Percentiles rank a stretch among this genome's conserved stretches.
phyloP scores from a whole-genome alignment of 2,888 invertebrate species.

The Ferdinandea cuprea region DNA sequence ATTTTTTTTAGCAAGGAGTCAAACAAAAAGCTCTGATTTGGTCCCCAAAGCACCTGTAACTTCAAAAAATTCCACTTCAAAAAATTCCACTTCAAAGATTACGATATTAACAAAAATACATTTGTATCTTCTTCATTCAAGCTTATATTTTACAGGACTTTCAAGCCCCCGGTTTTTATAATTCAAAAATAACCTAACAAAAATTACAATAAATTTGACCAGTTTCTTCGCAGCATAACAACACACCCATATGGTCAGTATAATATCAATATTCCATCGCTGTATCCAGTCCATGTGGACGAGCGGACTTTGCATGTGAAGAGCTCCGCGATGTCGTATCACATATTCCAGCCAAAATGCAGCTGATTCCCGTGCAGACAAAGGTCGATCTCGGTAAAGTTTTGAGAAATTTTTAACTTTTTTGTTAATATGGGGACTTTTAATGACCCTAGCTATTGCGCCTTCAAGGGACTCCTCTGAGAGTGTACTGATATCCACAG shows the following conservation, averaged over 20 bases:
- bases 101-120: too few relatives aligned
- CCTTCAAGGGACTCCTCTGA: slow-evolving; percentile 73
- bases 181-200: too few relatives aligned
- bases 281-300: slow-evolving; percentile 65
- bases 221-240: too few relatives aligned
- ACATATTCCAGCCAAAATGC: slow-evolving; percentile 86
- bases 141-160: too few relatives aligned
- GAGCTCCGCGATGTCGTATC: slow-evolving; percentile 85
- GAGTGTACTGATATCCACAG: slow-evolving; percentile 75
- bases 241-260: slow-evolving; percentile 9
- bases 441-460: slow-evolving; percentile 77
- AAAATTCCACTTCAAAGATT: too few relatives aligned
- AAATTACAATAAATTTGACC: too few relatives aligned
- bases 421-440: slow-evolving; percentile 76
- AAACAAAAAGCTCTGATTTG: too few relatives aligned
- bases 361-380: slow-evolving; percentile 84
- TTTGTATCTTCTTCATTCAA: too few relatives aligned
- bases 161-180: too few relatives aligned
- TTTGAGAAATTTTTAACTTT: slow-evolving; percentile 82
- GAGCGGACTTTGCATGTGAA: slow-evolving; percentile 84
- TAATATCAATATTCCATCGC: slow-evolving; percentile 77
- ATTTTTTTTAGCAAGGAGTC: too few relatives aligned
- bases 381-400: slow-evolving; percentile 85
- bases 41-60: too few relatives aligned
- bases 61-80: too few relatives aligned